These are phyloP conservation scores for Kryptolebias marmoratus DNA, from an alignment of 2,113 vertebrate species.

Conservation along the genomic window DNA sequence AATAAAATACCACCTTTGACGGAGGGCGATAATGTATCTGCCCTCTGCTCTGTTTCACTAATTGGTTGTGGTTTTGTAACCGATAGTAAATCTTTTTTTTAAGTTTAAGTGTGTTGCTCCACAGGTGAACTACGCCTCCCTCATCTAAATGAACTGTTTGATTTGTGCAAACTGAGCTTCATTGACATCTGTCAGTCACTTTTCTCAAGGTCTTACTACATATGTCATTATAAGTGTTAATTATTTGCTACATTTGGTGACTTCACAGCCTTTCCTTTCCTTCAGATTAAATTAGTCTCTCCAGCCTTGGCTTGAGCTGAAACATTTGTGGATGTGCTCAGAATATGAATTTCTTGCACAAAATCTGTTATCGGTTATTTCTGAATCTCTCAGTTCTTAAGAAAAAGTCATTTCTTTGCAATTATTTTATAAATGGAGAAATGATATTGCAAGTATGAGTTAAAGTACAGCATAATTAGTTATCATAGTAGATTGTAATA, in stretches of 20 bases:
- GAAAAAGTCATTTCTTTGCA: neutral
- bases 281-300: neutral
- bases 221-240: neutral
- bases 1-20: no score
- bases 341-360: no score
- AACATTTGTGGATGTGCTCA: no score
- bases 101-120: neutral
- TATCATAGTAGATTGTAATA: no score
- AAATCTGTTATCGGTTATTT: no score
- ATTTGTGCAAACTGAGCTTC: neutral
- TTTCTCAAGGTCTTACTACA: neutral
- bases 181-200: neutral
- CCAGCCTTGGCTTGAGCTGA: no score
- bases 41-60: no score
- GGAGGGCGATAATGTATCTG: no score
- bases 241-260: neutral
- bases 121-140: neutral
- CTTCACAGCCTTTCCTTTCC: neutral
- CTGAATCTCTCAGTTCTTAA: no score
- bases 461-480: no score
- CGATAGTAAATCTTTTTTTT: no score
- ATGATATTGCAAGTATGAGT: neutral
- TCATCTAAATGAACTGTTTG: neutral
- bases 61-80: no score
- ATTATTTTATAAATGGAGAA: neutral